Evolutionary conservation across 2,113 vertebrate genomes (phyloP), one percentile per base, ranked within the genome.

Genomic region (Chloebia gouldiae): DNA sequence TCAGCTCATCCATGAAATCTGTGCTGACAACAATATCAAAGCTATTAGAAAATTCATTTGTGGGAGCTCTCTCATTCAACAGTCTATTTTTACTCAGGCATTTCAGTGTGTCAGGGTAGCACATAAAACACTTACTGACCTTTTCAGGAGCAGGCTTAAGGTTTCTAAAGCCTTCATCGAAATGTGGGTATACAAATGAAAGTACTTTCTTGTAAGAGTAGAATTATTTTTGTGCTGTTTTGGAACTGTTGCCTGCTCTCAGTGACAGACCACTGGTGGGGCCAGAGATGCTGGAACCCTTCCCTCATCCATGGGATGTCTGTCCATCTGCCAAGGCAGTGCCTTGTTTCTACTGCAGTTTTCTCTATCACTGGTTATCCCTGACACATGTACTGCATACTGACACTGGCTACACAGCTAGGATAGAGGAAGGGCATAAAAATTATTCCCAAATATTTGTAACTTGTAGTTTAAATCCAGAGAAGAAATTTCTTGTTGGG

Each of bases 1-100:
- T 96, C 73, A 94, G 59, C 47, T 97, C 78, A 95, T 82, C 86
- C 90, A 85, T 95, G 93, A 95, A 94, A 95, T 92, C 49, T 61
- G 78, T 94, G 39, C 80, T 94, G 92, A 92, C 92, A 95, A 95
- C 70, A 75, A 64, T 93, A 96, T 89, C 83, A 85, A 93, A 95
- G 79, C 78, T 96, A 57, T 91, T 90, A 70, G 69, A 88, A 92
- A 95, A 77, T 68, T 88, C 40, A 77, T 72, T 77, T 79, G 56
- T 33, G 65, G 65, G 92, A 95, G 72, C 61, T 88, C 65, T 56
- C 57, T 93, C 69, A 81, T 92, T 92, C 83, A 92, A 61, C 24
- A 30, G 72, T 61, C 82, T 91, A 84, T 96, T 97, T 93, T 88
- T 82, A 80, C 40, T 72, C 61, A 70, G 21, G 18, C 68, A 73